Conservation (phyloP, 2,113 vertebrate genomes). For the Hippolais icterina region DNA sequence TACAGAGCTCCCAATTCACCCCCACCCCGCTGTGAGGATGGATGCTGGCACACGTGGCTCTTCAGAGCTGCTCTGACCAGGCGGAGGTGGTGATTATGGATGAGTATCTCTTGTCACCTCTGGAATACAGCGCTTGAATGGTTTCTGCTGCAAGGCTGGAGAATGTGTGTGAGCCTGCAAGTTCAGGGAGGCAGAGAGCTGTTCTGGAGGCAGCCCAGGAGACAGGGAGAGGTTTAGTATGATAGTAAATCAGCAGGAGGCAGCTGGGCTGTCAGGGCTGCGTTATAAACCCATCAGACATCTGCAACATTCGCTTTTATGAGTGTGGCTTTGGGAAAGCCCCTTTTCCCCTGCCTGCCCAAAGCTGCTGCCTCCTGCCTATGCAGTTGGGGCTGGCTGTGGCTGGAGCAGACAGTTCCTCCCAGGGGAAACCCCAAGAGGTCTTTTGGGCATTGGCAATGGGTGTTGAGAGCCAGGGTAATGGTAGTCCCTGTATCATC, state of each 20-base stretch:
- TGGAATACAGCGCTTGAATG: neutral
- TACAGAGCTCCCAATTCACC: neutral
- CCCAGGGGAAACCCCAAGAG: neutral
- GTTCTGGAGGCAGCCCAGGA: neutral
- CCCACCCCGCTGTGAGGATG: neutral
- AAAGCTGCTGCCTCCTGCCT: neutral
- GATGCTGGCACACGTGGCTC: neutral
- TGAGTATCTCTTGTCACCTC: neutral
- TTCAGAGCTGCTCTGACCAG: neutral
- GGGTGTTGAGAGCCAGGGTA: neutral
- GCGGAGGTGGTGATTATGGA: neutral
- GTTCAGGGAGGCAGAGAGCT: neutral
- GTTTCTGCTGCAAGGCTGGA: neutral
- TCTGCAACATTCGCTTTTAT: neutral
- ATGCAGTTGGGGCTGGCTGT: accelerated
- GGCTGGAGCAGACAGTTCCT: neutral
- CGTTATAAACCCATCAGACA: neutral
- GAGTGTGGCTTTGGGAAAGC: neutral
- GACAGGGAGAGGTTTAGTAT: neutral
- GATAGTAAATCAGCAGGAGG: neutral
- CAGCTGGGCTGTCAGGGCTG: neutral
- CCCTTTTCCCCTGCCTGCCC: neutral
- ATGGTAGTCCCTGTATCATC: accelerated
- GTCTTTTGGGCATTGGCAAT: neutral
- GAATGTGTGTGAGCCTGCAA: neutral